phyloP scores from a whole-genome alignment of 2,888 invertebrate genomes.

The Himalopsyche anomala region DNA sequence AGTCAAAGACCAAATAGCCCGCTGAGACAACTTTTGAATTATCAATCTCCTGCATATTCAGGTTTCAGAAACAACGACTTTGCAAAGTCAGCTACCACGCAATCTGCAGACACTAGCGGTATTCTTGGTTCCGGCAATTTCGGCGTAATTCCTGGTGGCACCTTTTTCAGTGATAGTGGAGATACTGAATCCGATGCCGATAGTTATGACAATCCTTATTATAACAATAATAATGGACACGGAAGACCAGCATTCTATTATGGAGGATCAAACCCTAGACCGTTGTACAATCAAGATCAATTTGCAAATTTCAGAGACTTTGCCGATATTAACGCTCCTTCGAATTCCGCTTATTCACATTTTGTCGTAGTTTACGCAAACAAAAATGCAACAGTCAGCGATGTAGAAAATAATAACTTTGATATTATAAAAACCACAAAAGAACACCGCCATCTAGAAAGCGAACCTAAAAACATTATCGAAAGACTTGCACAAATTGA shows the following conservation, averaged over 20 bases:
- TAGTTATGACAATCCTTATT: constrained; percentile 79
- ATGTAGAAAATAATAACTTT: constrained; percentile 73
- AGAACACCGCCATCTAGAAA: constrained; percentile 68
- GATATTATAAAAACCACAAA: constrained; percentile 66
- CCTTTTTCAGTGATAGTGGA: constrained; percentile 84
- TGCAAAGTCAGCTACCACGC: constrained; percentile 72
- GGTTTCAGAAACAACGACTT: constrained; percentile 72
- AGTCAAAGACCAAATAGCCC: constrained; percentile 77
- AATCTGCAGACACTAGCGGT: constrained; percentile 77
- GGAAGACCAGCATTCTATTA: constrained; percentile 81
- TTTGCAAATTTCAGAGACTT: constrained; percentile 94
- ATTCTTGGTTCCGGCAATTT: constrained; percentile 91
- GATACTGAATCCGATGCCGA: constrained; percentile 76
- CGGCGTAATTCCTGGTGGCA: constrained; percentile 90
- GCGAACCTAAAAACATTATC: constrained; percentile 87
- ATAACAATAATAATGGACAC: constrained; percentile 84
- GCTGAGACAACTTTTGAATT: constrained; percentile 72
- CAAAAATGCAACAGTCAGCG: constrained; percentile 83
- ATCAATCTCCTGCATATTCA: constrained; percentile 71
- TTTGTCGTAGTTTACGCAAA: constrained; percentile 90
- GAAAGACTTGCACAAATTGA: constrained; percentile 87
- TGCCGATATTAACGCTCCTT: constrained; percentile 91
- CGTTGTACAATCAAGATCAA: constrained; percentile 87
- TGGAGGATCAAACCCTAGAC: constrained; percentile 82
- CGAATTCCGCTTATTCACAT: constrained; percentile 88